These are phyloP conservation scores for Drosophila aldrichi DNA, from an alignment of 2,888 invertebrate species.

Conservation along the genomic window DNA sequence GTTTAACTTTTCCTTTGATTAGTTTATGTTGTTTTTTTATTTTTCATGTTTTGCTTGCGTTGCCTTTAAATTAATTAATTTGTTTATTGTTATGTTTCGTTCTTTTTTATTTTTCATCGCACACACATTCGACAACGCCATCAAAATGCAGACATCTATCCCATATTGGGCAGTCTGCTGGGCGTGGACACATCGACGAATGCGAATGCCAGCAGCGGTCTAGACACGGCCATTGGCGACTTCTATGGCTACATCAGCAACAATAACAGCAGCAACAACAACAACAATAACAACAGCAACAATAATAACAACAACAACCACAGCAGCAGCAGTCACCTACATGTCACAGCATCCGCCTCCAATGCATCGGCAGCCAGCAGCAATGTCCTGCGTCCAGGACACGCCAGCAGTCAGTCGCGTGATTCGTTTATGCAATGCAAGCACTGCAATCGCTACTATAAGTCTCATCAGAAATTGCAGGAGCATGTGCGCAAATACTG, in stretches of 20 bases:
- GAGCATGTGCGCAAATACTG: constrained; percentile 85
- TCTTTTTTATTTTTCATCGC: constrained; percentile 52
- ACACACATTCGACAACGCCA: constrained; percentile 5
- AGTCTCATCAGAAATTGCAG: constrained; percentile 82
- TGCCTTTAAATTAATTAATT: constrained; percentile 38
- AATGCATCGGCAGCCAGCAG: constrained; percentile 16
- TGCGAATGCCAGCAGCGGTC: constrained; percentile 47
- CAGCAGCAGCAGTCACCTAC: constrained; percentile 2
- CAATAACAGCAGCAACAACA: constrained; percentile 62
- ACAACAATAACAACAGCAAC: constrained; percentile 29
- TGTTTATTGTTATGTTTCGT: constrained; percentile 53
- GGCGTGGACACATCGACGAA: constrained; percentile 82
- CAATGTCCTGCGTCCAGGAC: constrained; percentile 20
- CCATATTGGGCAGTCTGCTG: constrained; percentile 84
- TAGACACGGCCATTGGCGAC: constrained; percentile 56
- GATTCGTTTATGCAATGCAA: constrained; percentile 83
- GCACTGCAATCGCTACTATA: constrained; percentile 84
- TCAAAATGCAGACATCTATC: constrained; percentile 82
- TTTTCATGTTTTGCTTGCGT: constrained; percentile 27
- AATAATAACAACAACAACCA: constrained; percentile 25
- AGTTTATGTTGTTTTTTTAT: constrained; percentile 32
- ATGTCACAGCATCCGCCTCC: constrained; percentile 18
- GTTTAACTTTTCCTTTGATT: constrained; percentile 21
- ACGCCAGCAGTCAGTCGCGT: constrained; percentile 50
- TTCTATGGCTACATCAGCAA: constrained; percentile 72